Evolutionary conservation across 2,888 invertebrate genomes (phyloP).

Genomic region (Chrysolina oricalcia): DNA sequence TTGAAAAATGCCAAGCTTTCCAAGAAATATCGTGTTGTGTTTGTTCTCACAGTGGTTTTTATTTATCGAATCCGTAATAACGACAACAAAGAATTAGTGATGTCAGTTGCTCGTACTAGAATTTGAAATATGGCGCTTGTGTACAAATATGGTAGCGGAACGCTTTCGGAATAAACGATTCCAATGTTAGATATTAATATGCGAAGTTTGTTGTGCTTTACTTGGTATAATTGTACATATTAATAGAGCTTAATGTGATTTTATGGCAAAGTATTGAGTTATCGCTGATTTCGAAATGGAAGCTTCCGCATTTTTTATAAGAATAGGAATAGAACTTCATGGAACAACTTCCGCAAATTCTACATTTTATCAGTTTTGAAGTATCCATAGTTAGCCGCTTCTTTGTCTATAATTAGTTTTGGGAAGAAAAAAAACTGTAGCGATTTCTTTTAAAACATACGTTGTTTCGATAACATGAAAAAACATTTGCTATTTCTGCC

Average conservation of each 20-base stretch:
- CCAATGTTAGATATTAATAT: slow-evolving; percentile 57
- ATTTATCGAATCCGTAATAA: slow-evolving; percentile 9
- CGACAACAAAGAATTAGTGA: slow-evolving; percentile 16
- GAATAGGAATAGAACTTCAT: neutral
- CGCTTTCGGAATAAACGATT: slow-evolving; percentile 55
- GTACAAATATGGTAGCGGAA: slow-evolving; percentile 54
- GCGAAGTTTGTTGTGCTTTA: slow-evolving; percentile 56
- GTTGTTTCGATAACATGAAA: too few species aligned
- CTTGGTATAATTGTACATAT: slow-evolving; percentile 57
- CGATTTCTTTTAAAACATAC: too few species aligned
- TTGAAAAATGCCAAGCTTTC: neutral
- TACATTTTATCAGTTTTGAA: too few species aligned
- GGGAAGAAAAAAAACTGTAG: too few species aligned
- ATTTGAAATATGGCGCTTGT: slow-evolving; percentile 51
- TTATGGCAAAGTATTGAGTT: slow-evolving; percentile 51
- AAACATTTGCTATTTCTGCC: too few species aligned
- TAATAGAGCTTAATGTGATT: slow-evolving; percentile 56
- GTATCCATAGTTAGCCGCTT: too few species aligned
- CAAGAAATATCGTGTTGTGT: neutral
- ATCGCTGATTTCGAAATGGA: neutral
- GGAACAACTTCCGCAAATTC: too few species aligned
- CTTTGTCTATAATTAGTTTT: too few species aligned
- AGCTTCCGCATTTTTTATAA: neutral
- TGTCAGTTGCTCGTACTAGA: slow-evolving; percentile 42
- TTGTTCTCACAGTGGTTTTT: slow-evolving; percentile 16